Percentiles rank a stretch among this genome's conserved stretches.
phyloP scores from a whole-genome alignment of 2,113 vertebrate genomes.

The Hassar affinis region DNA sequence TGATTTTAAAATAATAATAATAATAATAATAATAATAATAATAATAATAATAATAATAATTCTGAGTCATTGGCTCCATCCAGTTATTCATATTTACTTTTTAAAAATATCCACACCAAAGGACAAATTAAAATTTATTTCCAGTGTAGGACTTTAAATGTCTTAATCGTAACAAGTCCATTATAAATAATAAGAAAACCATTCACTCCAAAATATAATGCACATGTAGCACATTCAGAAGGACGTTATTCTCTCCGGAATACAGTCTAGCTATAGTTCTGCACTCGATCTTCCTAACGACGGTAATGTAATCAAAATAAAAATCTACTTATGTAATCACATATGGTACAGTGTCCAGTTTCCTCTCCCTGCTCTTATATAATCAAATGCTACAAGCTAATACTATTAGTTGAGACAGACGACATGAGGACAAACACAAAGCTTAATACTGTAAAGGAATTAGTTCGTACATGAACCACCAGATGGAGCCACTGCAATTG shows the following conservation, averaged over 20 bases:
- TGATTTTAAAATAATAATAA: neutral
- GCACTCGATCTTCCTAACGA: neutral
- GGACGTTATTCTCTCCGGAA: neutral
- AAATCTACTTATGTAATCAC: constrained; percentile 33
- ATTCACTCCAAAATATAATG: neutral
- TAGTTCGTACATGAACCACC: constrained; percentile 16
- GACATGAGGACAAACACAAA: constrained; percentile 22
- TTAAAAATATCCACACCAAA: constrained; percentile 7
- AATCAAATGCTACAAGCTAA: constrained; percentile 51
- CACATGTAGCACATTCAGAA: constrained; percentile 3
- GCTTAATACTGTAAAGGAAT: constrained; percentile 2
- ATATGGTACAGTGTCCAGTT: constrained; percentile 19
- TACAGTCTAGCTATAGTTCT: constrained; percentile 12
- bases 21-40: neutral
- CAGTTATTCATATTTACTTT: neutral
- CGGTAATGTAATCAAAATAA: constrained; percentile 36
- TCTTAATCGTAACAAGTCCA: neutral
- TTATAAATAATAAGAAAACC: constrained; percentile 7
- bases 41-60: neutral
- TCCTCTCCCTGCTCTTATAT: constrained; percentile 27
- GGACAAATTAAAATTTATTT: neutral
- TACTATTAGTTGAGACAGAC: constrained; percentile 33
- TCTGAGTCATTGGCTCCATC: neutral
- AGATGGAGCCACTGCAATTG: constrained; percentile 31
- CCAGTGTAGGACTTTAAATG: neutral